Evolutionary conservation across 1,140 invertebrate species (phyloP).

Genomic region (Drosophila repleta): DNA sequence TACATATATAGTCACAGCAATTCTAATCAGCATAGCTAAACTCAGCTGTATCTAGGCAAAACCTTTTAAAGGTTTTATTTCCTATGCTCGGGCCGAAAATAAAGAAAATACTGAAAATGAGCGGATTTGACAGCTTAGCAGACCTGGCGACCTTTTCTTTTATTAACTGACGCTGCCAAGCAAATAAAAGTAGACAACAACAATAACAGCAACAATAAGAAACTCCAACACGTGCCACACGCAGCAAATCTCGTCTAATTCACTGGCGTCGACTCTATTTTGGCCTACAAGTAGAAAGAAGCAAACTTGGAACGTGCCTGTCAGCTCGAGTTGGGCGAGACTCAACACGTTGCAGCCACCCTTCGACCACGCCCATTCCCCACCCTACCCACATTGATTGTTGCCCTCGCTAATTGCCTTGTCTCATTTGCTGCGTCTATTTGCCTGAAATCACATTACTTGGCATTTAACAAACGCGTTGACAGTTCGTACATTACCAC

Average conservation of each 20-base stretch:
- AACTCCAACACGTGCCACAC: constrained; percentile 54
- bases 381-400: constrained; percentile 38
- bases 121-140: constrained; percentile 45
- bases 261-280: constrained; percentile 34
- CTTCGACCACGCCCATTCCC: not conserved
- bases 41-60: not conserved
- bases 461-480: constrained; percentile 24
- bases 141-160: constrained; percentile 32
- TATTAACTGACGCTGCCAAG: constrained; percentile 34
- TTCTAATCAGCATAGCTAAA: not conserved
- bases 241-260: constrained; percentile 62
- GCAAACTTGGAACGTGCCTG: constrained; percentile 56
- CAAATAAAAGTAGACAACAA: constrained; percentile 28
- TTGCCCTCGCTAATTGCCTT: constrained; percentile 64
- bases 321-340: constrained; percentile 34
- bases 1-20: not conserved
- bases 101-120: constrained; percentile 19
- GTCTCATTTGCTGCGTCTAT: constrained; percentile 1
- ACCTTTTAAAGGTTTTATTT: constrained; percentile 11
- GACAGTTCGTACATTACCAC: constrained; percentile 7
- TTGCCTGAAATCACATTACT: constrained; percentile 39
- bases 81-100: constrained; percentile 17
- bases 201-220: constrained; percentile 4
- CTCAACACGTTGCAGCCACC: constrained; percentile 33
- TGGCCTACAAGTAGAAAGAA: constrained; percentile 1